Conservation (phyloP, 2,113 vertebrate species). For the Pogonocichla stellata region DNA sequence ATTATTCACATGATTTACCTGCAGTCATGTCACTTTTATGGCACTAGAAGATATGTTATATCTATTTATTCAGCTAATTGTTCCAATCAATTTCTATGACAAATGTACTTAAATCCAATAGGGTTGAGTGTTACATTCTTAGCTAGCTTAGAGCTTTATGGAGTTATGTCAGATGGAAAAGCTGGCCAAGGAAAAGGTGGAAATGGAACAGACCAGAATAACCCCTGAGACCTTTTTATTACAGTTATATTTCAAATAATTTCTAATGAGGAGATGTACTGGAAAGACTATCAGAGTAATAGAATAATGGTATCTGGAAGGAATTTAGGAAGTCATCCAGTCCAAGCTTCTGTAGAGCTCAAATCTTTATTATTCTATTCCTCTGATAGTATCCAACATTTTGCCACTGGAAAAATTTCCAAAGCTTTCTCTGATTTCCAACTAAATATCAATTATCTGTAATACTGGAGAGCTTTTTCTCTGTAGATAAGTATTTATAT, state of each 20-base stretch:
- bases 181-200: background rate
- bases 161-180: background rate
- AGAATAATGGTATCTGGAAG: background rate
- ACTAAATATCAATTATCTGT: background rate
- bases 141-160: background rate
- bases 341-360: fast-evolving
- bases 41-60: background rate
- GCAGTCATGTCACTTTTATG: constrained; percentile 15
- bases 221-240: background rate
- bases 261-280: background rate
- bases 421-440: background rate
- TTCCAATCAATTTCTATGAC: constrained; percentile 16
- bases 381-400: background rate
- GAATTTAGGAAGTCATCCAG: background rate
- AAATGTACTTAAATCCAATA: background rate
- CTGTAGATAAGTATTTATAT: background rate
- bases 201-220: background rate
- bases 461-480: background rate
- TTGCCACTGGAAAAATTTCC: background rate
- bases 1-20: constrained; percentile 52
- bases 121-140: background rate
- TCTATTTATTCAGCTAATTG: constrained; percentile 34
- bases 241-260: background rate
- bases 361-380: background rate
- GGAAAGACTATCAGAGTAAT: background rate